Evolutionary conservation across 2,888 invertebrate species (phyloP).

Genomic region (Seladonia tumulorum): DNA sequence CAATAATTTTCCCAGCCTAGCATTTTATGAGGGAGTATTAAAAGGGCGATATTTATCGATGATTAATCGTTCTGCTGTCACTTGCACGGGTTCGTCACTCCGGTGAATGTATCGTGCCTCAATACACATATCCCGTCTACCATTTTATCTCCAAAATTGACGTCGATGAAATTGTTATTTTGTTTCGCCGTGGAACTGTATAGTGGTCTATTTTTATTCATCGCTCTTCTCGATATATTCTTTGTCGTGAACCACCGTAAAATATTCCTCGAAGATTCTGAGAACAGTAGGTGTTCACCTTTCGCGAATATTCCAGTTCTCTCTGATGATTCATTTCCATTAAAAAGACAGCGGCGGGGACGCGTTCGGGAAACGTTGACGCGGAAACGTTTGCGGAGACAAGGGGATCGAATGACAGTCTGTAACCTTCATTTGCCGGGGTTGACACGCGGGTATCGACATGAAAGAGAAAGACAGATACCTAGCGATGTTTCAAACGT

Average conservation of each 20-base stretch:
- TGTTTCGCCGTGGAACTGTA: not conserved
- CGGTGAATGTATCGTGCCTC: constrained; percentile 58
- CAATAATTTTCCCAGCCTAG: constrained; percentile 75
- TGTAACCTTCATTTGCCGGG: constrained; percentile 25
- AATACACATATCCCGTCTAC: constrained; percentile 56
- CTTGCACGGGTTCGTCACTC: constrained; percentile 55
- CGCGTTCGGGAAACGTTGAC: not conserved
- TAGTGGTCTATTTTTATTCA: not conserved
- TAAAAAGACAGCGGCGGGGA: not conserved
- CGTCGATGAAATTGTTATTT: constrained; percentile 5
- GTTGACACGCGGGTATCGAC: constrained; percentile 28
- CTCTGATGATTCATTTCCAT: not conserved
- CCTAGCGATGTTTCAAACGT: constrained; percentile 66
- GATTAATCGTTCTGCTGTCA: constrained; percentile 74
- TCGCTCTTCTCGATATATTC: not conserved
- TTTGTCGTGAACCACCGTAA: too few species aligned
- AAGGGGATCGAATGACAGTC: constrained; percentile 9
- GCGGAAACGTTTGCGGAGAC: not conserved
- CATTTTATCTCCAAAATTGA: constrained; percentile 45
- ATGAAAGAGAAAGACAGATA: constrained; percentile 59
- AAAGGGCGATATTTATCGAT: constrained; percentile 73
- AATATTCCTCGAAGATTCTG: too few species aligned
- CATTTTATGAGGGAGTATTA: constrained; percentile 76
- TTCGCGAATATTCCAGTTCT: not conserved
- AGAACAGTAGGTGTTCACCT: not conserved